Conservation (phyloP, 2,888 invertebrate species). For the Oithona nana region DNA sequence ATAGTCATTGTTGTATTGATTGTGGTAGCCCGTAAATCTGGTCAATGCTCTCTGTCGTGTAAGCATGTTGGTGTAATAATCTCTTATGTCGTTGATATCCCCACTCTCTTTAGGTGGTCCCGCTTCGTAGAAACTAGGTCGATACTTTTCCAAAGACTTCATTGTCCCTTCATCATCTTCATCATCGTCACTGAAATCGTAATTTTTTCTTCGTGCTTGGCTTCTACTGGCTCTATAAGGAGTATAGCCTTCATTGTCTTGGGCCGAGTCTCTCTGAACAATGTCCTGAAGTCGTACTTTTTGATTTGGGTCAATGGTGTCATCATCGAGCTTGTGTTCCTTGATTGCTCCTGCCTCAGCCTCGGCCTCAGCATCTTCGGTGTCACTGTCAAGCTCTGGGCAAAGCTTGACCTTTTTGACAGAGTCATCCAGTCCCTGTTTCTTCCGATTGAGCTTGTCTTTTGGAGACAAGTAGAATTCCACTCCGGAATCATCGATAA, state of each 20-base stretch:
- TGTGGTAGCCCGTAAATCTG: not conserved
- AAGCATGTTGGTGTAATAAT: not conserved
- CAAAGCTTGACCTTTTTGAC: not conserved
- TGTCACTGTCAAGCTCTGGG: not conserved
- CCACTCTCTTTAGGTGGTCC: not conserved
- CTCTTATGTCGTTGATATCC: slow-evolving; percentile 10
- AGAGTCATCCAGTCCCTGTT: not conserved
- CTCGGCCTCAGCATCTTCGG: not conserved
- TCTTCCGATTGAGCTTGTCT: slow-evolving; percentile 9
- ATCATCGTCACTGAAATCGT: not conserved
- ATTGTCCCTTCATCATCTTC: not conserved
- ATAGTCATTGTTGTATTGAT: not conserved
- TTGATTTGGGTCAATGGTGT: not conserved
- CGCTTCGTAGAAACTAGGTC: not conserved
- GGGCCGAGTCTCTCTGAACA: not conserved
- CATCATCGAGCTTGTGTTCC: no score
- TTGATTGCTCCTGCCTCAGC: no score
- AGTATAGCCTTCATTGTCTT: not conserved
- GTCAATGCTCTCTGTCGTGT: not conserved
- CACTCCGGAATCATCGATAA: slow-evolving; percentile 54
- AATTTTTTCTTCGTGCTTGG: not conserved
- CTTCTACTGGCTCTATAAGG: no score
- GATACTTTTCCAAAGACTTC: not conserved
- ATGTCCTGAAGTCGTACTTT: not conserved
- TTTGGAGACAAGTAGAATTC: slow-evolving; percentile 36